Evolutionary conservation across 2,888 invertebrate species (phyloP).

Genomic region (Prenolepis imparis): DNA sequence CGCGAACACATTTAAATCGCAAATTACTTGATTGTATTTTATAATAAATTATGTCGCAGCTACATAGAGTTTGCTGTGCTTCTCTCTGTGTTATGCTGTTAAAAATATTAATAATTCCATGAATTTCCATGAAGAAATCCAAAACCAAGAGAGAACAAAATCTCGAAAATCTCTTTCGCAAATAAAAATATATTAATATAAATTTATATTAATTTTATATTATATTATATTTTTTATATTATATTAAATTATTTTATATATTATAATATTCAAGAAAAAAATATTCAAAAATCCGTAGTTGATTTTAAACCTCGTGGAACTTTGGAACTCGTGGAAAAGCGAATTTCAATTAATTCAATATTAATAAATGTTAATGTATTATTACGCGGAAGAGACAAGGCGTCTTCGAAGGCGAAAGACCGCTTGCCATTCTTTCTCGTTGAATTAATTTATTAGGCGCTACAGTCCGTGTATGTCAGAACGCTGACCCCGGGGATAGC

Average conservation of each 20-base stretch:
- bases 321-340: too few species aligned
- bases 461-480: not conserved
- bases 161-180: not conserved
- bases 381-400: not conserved
- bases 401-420: not conserved
- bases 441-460: conserved; percentile 37
- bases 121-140: not conserved
- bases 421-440: not conserved
- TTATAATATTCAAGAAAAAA: not conserved
- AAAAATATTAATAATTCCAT: conserved; percentile 8
- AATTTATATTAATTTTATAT: not conserved
- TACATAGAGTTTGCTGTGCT: not conserved
- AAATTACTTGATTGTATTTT: not conserved
- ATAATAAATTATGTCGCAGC: not conserved
- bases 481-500: conserved; percentile 39
- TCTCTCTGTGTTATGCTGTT: not conserved
- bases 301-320: not conserved
- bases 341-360: conserved; percentile 8
- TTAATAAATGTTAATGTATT: conserved; percentile 8
- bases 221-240: not conserved
- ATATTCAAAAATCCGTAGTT: not conserved
- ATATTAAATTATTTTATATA: not conserved
- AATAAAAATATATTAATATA: not conserved
- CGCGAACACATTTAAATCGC: not conserved
- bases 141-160: not conserved